Base-by-base conservation (phyloP, 2,888 invertebrate species). In the Leptura quadrifasciata region DNA sequence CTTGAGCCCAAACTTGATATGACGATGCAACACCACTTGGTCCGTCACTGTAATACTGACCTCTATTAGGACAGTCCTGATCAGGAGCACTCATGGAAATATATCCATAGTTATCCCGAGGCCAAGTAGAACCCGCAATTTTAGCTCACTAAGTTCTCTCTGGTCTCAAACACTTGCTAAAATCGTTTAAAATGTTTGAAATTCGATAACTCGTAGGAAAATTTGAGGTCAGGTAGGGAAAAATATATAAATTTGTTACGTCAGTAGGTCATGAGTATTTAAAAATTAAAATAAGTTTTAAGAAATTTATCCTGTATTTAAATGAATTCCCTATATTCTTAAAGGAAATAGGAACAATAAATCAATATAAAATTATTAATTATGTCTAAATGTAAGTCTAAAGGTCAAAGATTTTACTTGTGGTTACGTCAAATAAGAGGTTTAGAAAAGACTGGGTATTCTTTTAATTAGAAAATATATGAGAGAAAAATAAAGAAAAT, bases 61-160 rank as follows among this genome's bases (percentile, higher is more conserved):
- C 81, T 69, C 88, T 72, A 27, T 67, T 74, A 57, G 76, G 75
- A 70, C 77, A 80, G n/a, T 81, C 79, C 17, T 68, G 69, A 52
- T 78, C 78, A 21, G 80, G 77, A 85, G 77, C 88, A 86, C 80
- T 89, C 91, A 92, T 91, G 79, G 91, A 91, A 84, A 91, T 90
- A 79, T 92, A 92, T 3, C 92, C 92, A 89, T 91, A 91, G 67
- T 90, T 90, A 85, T 92, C 92, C 84, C 88, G 89, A 89, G 89
- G 89, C 89, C 89, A 89, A 85, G 79, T 79, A 77, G 85, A 85
- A 84, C 86, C 87, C 85, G 88, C 87, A 86, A 89, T 89, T 86
- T 86, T 87, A 82, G 80, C 21, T 39, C 54, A 47, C 47, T 24
- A n/a, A 69, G 69, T 21, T 35, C 21, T 20, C 58, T 73, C 17